Conservation (phyloP, 2,888 invertebrate genomes). For the Theretra japonica region DNA sequence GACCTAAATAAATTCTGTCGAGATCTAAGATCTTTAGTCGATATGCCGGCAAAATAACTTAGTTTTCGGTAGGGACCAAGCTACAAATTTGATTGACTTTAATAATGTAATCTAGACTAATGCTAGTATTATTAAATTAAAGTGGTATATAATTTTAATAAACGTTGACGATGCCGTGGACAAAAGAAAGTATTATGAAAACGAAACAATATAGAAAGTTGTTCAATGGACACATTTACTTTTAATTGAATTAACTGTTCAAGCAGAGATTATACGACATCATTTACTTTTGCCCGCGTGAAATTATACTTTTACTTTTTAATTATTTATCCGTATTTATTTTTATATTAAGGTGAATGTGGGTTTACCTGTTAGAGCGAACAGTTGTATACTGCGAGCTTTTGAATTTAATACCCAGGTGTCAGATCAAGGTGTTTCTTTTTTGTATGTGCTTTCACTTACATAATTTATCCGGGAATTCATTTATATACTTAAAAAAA, state of each 20-base stretch:
- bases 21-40: no score
- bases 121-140: not conserved
- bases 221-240: slow-evolving; percentile 18
- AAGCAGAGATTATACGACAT: slow-evolving; percentile 11
- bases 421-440: not conserved
- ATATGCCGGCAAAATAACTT: no score
- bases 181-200: slow-evolving; percentile 12
- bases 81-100: no score
- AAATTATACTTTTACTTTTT: slow-evolving; percentile 15
- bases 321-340: not conserved
- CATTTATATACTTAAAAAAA: no score
- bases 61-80: no score
- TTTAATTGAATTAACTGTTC: slow-evolving; percentile 27
- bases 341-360: not conserved
- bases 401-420: no score
- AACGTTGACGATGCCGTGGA: not conserved
- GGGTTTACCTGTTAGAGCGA: no score
- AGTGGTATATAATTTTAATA: not conserved
- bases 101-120: not conserved
- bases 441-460: not conserved
- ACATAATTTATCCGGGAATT: not conserved
- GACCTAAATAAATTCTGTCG: no score
- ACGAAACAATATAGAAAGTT: slow-evolving; percentile 25
- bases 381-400: no score
- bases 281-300: slow-evolving; percentile 15